Conservation (phyloP, 1,140 invertebrate genomes). For the Saccostrea glomerata region DNA sequence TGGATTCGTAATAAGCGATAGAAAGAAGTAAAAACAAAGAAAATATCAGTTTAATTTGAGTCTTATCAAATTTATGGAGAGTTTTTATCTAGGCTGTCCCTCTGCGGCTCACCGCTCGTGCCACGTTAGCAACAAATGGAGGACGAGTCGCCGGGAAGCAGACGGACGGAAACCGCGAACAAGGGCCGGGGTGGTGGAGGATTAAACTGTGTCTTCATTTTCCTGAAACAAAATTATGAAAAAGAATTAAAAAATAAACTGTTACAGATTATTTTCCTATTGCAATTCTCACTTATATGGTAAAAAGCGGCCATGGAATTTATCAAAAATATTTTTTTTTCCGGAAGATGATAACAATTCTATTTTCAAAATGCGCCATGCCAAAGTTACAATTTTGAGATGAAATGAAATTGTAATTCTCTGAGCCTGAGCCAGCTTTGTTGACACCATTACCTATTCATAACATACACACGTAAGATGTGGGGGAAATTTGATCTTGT, state of each 20-base stretch:
- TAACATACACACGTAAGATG: background rate
- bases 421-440: background rate
- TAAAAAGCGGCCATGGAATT: no score
- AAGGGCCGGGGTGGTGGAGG: no score
- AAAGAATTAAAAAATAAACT: no score
- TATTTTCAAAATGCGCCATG: background rate
- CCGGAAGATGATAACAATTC: no score
- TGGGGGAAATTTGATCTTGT: constrained; percentile 26
- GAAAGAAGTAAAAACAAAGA: constrained; percentile 47
- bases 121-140: constrained; percentile 19
- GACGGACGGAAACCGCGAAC: background rate
- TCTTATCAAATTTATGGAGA: constrained; percentile 51
- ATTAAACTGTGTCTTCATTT: no score
- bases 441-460: background rate
- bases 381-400: background rate
- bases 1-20: constrained; percentile 35
- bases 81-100: constrained; percentile 37
- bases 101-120: background rate
- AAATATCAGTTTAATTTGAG: constrained; percentile 34
- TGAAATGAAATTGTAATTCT: background rate
- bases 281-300: no score
- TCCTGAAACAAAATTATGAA: no score
- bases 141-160: constrained; percentile 22
- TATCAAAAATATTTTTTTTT: background rate
- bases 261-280: no score